These are phyloP conservation scores for Ganaspis brasiliensis DNA, from an alignment of 2,888 invertebrate species.

Conservation along the genomic window DNA sequence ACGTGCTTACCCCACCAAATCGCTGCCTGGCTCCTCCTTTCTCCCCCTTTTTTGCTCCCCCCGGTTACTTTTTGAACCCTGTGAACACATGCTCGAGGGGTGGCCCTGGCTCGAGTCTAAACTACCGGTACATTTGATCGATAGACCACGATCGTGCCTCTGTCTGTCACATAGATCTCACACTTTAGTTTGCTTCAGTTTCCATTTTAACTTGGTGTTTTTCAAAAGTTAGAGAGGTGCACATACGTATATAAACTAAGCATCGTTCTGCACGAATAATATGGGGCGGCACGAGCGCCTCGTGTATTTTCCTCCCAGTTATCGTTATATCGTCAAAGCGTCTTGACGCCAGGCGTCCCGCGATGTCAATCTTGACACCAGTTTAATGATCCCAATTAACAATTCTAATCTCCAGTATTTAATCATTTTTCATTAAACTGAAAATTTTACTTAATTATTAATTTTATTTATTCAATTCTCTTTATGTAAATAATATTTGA, in stretches of 20 bases:
- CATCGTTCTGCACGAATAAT: conserved; percentile 22
- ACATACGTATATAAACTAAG: background rate
- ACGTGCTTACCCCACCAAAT: conserved; percentile 28
- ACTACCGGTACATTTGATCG: conserved; percentile 24
- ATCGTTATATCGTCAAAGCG: conserved; percentile 39
- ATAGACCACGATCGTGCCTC: conserved; percentile 34
- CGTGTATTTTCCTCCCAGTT: conserved; percentile 39
- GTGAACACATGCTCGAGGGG: conserved; percentile 36
- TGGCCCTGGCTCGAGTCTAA: conserved; percentile 25
- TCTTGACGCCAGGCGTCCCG: conserved; percentile 31
- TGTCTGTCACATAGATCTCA: conserved; percentile 30
- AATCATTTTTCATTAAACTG: too few species aligned
- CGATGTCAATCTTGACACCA: conserved; percentile 34
- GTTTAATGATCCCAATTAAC: background rate
- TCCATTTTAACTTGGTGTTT: conserved; percentile 2
- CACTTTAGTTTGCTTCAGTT: conserved; percentile 26
- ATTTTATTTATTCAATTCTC: background rate
- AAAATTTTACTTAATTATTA: too few species aligned
- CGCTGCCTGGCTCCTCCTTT: conserved; percentile 24
- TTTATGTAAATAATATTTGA: background rate
- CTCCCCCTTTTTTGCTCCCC: background rate
- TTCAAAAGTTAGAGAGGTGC: conserved; percentile 29
- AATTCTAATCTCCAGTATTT: background rate
- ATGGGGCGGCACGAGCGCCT: conserved; percentile 29
- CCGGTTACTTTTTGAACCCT: conserved; percentile 21